Percentiles rank a stretch among this genome's conserved stretches.
Conservation (phyloP, 2,113 vertebrate species). For the Procavia capensis region DNA sequence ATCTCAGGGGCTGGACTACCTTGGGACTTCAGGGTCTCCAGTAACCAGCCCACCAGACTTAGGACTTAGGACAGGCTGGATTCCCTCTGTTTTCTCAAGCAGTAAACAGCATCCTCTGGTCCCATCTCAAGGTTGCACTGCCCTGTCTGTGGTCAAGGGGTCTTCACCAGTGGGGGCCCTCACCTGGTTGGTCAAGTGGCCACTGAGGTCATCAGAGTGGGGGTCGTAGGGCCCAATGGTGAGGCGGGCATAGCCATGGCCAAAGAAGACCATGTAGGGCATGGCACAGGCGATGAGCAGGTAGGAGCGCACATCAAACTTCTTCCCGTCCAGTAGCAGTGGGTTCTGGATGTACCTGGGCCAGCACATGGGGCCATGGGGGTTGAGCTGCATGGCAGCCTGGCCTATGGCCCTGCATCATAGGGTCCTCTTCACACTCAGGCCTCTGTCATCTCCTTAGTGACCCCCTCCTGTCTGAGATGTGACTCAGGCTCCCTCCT, state of each 20-base stretch:
- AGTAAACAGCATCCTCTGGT: neutral
- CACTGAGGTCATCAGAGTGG: constrained; percentile 89
- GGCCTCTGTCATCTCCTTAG: neutral
- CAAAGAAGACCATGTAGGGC: constrained; percentile 91
- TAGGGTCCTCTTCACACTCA: neutral
- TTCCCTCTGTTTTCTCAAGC: neutral
- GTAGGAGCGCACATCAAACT: constrained; percentile 93
- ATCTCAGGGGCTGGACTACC: neutral
- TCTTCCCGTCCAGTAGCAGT: constrained; percentile 91
- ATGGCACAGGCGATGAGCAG: constrained; percentile 91
- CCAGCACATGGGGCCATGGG: neutral
- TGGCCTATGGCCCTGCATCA: neutral
- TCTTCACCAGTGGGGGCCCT: neutral
- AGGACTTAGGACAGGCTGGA: neutral
- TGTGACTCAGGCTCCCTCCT: neutral
- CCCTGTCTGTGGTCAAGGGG: neutral
- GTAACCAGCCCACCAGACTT: no score
- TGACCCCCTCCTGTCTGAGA: fast-evolving
- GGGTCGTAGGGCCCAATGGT: constrained; percentile 91
- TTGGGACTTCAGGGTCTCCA: neutral
- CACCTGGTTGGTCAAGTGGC: constrained; percentile 94
- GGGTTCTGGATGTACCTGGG: constrained; percentile 92
- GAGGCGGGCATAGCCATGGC: constrained; percentile 92
- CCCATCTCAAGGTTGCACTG: neutral
- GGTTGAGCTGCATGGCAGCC: fast-evolving